Evolutionary conservation across 2,888 invertebrate genomes (phyloP).

Genomic region (Hirudinaria manillensis): DNA sequence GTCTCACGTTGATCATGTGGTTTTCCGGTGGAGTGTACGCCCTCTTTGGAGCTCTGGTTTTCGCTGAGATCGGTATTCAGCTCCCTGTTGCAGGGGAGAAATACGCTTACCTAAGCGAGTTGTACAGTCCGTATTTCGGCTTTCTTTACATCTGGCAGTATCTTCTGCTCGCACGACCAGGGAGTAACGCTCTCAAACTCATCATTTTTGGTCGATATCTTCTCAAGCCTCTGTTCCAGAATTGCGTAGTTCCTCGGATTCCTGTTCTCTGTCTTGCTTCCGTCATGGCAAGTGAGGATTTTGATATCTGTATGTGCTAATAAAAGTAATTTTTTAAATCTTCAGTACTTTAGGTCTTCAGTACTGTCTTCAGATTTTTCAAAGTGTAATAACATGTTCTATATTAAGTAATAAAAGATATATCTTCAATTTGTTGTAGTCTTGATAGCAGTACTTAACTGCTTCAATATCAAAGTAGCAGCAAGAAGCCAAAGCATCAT

Average conservation of each 20-base stretch:
- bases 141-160: slow-evolving; percentile 52
- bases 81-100: slow-evolving; percentile 63
- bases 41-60: slow-evolving; percentile 76
- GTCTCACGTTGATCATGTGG: slow-evolving; percentile 78
- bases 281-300: slow-evolving; percentile 45
- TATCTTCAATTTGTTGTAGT: slow-evolving; percentile 10
- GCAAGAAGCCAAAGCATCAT: slow-evolving; percentile 46
- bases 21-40: slow-evolving; percentile 71
- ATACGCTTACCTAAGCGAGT: slow-evolving; percentile 56
- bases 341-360: too few relatives aligned
- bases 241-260: slow-evolving; percentile 44
- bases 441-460: slow-evolving; percentile 43
- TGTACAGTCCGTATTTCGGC: slow-evolving; percentile 50
- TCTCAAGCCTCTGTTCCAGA: slow-evolving; percentile 45
- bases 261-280: slow-evolving; percentile 45
- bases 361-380: too few relatives aligned
- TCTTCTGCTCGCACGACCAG: slow-evolving; percentile 48
- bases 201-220: slow-evolving; percentile 51
- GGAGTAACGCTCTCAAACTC: slow-evolving; percentile 48
- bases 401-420: too few relatives aligned
- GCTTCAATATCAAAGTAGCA: slow-evolving; percentile 46
- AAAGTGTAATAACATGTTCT: too few relatives aligned
- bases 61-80: slow-evolving; percentile 79
- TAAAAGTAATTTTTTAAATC: too few relatives aligned
- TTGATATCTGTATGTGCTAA: slow-evolving; percentile 44